phyloP scores from a whole-genome alignment of 1,140 invertebrate species.

The honey bee (Apis mellifera) region DNA sequence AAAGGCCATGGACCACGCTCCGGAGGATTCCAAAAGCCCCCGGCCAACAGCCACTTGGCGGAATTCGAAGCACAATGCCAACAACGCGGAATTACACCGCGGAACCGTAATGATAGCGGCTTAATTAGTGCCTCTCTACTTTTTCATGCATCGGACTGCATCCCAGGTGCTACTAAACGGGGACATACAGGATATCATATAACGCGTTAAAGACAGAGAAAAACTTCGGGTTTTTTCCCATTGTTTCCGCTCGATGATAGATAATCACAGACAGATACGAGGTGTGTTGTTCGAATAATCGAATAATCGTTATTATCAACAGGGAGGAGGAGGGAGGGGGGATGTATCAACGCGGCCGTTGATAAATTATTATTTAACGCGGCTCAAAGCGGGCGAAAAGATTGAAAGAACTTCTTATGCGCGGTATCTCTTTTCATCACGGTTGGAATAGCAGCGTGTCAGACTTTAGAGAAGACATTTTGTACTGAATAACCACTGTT shows the following conservation, averaged over 20 bases:
- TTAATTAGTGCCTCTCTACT: constrained; percentile 65
- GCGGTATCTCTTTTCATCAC: background rate
- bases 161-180: constrained; percentile 58
- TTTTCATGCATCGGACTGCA: constrained; percentile 49
- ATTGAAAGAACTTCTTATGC: constrained; percentile 28
- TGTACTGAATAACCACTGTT: constrained; percentile 22
- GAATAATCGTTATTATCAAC: background rate
- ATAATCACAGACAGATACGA: too few relatives aligned
- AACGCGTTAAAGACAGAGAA: constrained; percentile 26
- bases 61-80: constrained; percentile 70
- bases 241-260: background rate
- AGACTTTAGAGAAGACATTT: constrained; percentile 26
- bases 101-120: constrained; percentile 65
- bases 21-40: constrained; percentile 71
- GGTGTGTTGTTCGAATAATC: background rate
- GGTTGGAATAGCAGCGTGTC: background rate
- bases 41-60: constrained; percentile 73
- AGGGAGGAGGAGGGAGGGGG: too few relatives aligned
- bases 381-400: background rate
- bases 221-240: background rate
- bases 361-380: constrained; percentile 22
- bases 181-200: constrained; percentile 36
- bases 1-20: constrained; percentile 69
- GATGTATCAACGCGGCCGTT: background rate
- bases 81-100: constrained; percentile 68